Evolutionary conservation across 2,888 invertebrate genomes (phyloP), one percentile per base, ranked within the genome.

Genomic region (Gortyna flavago): DNA sequence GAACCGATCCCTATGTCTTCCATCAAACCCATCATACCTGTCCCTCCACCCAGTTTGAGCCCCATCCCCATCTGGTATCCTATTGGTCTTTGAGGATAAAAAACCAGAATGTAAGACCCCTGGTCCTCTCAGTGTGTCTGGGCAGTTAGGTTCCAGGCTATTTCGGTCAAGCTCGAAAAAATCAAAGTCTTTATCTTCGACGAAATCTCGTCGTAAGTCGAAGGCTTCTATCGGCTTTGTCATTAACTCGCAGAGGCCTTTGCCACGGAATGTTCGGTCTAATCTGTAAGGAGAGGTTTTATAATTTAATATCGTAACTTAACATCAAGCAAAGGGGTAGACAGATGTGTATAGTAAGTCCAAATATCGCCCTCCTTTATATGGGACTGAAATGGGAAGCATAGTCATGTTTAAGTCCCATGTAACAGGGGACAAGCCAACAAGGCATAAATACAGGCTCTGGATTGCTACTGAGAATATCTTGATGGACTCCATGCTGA

Each of bases 161-260:
- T 98, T 98, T 41, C 98, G 96, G 94, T 98, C 98, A 54, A 98
- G 95, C 88, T 98, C 98, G 91, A 98, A 98, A 91, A 98, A 98
- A 90, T 98, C 98, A 89, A 98, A 98, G 86, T 98, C 97, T 48
- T 97, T 97, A 89, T 98, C 98, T 16, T 97, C 97, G 0, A 97
- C 96, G 84, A 98, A 97, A 89, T 97, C 97, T 81, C 97, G 94
- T 21, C 95, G 92, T 0, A 98, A 91, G 90, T 98, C 98, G 92
- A 98, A 97, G 51, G 97, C 97, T 84, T 97, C 96, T 68, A 98
- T 97, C 0, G 98, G 98, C 69, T 98, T 96, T 21, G 98, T 97
- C 86, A 98, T 97, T 75, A 98, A 94, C 93, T 98, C 98, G 90
- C 98, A 98, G 41, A 98, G 97, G 18, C 98, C 98, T 93, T 98